These are phyloP conservation scores for Jordanella pulchra DNA, from an alignment of 2,797 vertebrate genomes.

Conservation along the genomic window DNA sequence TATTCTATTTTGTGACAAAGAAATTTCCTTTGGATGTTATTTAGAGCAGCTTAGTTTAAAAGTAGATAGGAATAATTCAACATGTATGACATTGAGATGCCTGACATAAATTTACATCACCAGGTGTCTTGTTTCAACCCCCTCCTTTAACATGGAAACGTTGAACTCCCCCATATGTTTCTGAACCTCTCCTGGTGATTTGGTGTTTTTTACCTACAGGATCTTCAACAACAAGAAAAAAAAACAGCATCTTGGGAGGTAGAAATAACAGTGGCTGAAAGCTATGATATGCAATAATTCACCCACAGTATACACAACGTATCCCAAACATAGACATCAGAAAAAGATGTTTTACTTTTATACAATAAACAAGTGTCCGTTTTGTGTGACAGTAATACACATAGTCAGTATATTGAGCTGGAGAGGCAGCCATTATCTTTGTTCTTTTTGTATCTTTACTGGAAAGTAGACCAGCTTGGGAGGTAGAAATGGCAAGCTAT, in stretches of 20 bases:
- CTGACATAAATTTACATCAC: neutral
- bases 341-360: conserved; percentile 3
- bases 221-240: neutral
- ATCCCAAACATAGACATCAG: neutral
- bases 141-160: neutral
- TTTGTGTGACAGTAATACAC: neutral
- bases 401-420: neutral
- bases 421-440: neutral
- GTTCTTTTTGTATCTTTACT: neutral
- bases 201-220: neutral
- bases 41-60: neutral
- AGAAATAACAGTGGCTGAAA: conserved; percentile 1
- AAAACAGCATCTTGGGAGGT: conserved; percentile 7
- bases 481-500: neutral
- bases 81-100: neutral
- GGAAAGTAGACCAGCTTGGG: neutral
- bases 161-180: neutral
- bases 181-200: neutral
- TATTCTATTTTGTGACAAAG: neutral
- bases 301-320: neutral
- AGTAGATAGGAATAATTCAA: neutral
- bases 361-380: conserved; percentile 1
- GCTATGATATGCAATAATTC: neutral
- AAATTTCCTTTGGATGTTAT: neutral
- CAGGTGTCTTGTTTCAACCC: neutral